Base-by-base conservation (phyloP, 2,797 vertebrate species). In the Nasua narica region DNA sequence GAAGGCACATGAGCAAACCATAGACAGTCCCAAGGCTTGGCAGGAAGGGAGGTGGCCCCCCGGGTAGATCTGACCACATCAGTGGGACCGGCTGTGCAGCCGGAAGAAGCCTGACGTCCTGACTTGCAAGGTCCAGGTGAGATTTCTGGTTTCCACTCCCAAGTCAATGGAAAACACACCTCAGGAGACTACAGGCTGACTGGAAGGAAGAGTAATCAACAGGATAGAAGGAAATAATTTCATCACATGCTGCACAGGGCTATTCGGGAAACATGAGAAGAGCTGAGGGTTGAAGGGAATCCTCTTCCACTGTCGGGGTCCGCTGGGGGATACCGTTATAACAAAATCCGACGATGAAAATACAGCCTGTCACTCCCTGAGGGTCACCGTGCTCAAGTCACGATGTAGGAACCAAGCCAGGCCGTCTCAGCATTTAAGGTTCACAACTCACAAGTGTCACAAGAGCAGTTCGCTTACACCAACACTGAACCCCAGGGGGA, bases 301-400 rank as follows among this genome's bases (percentile, higher is more conserved):
- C 40, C 90, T 94, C n/a, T 97, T 85, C 77, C 79, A 85, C 90
- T 79, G 96, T 81, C 2, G 50, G 37, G 2, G 90, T 95, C 82
- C 35, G 90, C 72, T 97, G 70, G 16, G 16, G 46, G 29, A 54
- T 69, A 40, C 7, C 43, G 76, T 35, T 79, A 91, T 52, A 65
- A 93, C 46, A 95, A 96, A 95, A 95, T 40, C 86, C 89, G 96
- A 84, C 27, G 40, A 85, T 43, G 87, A 93, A 83, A 90, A 90
- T 54, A 67, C 0, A 76, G 69, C 9, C 43, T 88, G 90, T 40
- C 52, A 67, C 50, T 96, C 83, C 46, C 37, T 76, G 27, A 89
- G 48, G 86, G 50, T 81, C 60, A n/a, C 23, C 43, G 43, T 78
- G 74, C 77, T 84, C 91, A 69, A 90, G n/a, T 78, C 46, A 84